Evolutionary conservation across 2,113 vertebrate genomes (phyloP).

Genomic region (Bubo scandiacus): DNA sequence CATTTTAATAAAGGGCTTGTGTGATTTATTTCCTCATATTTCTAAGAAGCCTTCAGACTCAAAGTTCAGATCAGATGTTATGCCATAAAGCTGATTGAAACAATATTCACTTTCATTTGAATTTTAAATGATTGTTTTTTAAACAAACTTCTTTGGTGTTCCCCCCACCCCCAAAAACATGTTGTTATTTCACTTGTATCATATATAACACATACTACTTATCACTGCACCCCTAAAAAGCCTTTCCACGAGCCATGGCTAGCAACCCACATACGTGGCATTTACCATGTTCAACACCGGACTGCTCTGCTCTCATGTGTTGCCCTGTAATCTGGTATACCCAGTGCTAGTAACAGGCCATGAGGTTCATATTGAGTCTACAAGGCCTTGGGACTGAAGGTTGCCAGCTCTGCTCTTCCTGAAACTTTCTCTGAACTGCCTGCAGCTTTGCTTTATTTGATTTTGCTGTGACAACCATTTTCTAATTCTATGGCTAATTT

Average conservation of each 20-base stretch:
- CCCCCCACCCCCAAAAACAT: background rate
- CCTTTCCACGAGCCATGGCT: background rate
- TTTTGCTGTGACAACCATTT: background rate
- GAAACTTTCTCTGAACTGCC: background rate
- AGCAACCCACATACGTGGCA: background rate
- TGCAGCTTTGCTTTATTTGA: background rate
- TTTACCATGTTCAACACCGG: background rate
- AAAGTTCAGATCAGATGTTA: background rate
- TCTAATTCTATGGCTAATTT: background rate
- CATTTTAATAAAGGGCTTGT: background rate
- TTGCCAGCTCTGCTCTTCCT: background rate
- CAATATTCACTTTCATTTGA: background rate
- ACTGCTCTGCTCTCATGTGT: fast-evolving
- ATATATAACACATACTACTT: background rate
- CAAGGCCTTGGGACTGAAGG: background rate
- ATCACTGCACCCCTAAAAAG: background rate
- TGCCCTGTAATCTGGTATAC: background rate
- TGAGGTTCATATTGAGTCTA: background rate
- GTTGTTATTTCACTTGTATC: background rate
- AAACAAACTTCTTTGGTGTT: background rate
- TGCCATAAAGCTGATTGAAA: background rate
- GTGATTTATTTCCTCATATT: background rate
- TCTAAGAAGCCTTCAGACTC: background rate
- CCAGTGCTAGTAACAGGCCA: background rate
- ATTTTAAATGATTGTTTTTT: background rate